Evolutionary conservation across 2,888 invertebrate species (phyloP).

Genomic region (Lissonota sp.): DNA sequence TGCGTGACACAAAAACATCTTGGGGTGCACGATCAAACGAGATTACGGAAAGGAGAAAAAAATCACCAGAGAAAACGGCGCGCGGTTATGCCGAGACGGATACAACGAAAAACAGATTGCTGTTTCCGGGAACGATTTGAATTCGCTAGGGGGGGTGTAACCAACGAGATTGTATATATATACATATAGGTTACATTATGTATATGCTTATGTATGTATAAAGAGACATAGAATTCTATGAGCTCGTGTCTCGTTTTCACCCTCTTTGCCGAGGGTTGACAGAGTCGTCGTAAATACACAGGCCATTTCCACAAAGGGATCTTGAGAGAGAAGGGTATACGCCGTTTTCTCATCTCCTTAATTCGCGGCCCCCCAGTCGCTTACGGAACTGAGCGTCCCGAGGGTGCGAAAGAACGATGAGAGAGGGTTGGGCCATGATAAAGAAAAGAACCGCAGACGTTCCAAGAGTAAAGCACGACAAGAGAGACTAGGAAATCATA

Average conservation of each 20-base stretch:
- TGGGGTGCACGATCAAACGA: neutral
- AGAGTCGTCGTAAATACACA: constrained; percentile 20
- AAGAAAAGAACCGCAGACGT: constrained; percentile 34
- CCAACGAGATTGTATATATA: constrained; percentile 1
- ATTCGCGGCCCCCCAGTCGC: constrained; percentile 48
- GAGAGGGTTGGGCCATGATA: constrained; percentile 17
- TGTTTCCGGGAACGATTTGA: neutral
- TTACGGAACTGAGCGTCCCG: constrained; percentile 27
- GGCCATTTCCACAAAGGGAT: neutral
- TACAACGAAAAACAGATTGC: neutral
- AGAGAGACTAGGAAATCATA: constrained; percentile 59
- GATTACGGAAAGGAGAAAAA: neutral
- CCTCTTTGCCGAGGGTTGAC: constrained; percentile 21
- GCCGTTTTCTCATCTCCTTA: constrained; percentile 53
- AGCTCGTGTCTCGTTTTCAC: constrained; percentile 51
- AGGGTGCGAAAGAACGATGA: constrained; percentile 6
- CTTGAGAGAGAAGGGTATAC: constrained; percentile 4
- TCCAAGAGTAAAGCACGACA: constrained; percentile 23
- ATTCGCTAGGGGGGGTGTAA: no score
- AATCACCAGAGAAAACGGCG: neutral
- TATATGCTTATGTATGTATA: neutral
- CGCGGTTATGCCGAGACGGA: neutral
- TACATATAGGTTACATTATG: constrained; percentile 11
- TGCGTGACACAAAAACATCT: neutral
- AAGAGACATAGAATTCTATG: constrained; percentile 31